phyloP scores from a whole-genome alignment of 2,888 invertebrate genomes.

The Strigamia transsilvanica region DNA sequence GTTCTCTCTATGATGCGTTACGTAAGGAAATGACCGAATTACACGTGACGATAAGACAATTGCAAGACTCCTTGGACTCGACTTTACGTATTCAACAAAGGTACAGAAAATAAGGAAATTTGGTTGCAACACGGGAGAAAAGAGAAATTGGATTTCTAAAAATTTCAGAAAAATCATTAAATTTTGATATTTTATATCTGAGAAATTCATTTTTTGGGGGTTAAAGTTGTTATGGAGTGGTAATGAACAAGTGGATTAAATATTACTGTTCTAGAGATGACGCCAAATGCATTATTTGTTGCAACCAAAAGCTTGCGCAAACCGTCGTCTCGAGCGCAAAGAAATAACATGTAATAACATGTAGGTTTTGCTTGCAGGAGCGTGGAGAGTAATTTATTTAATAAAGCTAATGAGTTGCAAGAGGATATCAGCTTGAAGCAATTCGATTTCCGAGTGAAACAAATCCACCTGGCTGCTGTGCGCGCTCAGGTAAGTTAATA shows the following conservation, averaged over 20 bases:
- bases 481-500: conserved; percentile 81
- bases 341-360: neutral
- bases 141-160: no score
- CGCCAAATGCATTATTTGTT: neutral
- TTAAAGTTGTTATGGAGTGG: no score
- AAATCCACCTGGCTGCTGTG: conserved; percentile 87
- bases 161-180: no score
- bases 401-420: conserved; percentile 93
- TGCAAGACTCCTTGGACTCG: conserved; percentile 85
- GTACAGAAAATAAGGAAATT: conserved; percentile 61
- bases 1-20: conserved; percentile 78
- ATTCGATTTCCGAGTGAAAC: conserved; percentile 90
- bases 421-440: conserved; percentile 94
- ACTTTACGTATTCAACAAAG: conserved; percentile 81
- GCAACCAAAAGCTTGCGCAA: neutral
- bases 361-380: conserved; percentile 64
- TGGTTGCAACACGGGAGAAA: neutral
- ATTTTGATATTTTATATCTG: no score
- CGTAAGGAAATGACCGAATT: conserved; percentile 84
- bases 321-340: neutral
- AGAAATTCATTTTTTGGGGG: no score
- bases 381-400: conserved; percentile 83
- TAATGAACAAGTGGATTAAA: neutral
- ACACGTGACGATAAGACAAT: conserved; percentile 85
- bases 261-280: neutral